Conservation (phyloP, 2,888 invertebrate species). For the Phytoseiulus persimilis region DNA sequence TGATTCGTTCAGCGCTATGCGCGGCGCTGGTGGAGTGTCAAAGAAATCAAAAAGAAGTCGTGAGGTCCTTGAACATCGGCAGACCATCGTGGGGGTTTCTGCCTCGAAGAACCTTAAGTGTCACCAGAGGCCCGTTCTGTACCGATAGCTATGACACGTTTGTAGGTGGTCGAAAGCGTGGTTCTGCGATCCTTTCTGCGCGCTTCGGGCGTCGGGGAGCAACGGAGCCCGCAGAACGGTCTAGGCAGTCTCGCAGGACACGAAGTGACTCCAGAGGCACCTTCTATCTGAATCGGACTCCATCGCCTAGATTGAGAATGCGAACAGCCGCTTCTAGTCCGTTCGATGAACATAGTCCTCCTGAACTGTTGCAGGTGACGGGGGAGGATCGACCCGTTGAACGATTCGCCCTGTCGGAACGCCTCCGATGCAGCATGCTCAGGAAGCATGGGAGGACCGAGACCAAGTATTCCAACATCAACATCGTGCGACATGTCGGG, state of each 20-base stretch:
- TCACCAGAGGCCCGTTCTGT: neutral
- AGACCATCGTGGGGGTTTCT: neutral
- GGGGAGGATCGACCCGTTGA: too few species aligned
- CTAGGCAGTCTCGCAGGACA: neutral
- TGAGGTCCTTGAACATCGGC: neutral
- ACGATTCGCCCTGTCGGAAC: too few species aligned
- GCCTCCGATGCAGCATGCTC: too few species aligned
- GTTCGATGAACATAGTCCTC: too few species aligned
- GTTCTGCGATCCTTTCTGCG: neutral
- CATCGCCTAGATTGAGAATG: too few species aligned
- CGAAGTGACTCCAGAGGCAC: neutral
- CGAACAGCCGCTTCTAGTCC: too few species aligned
- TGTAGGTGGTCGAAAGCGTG: neutral
- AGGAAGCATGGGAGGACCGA: too few species aligned
- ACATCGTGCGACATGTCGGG: too few species aligned
- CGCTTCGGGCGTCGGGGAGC: neutral
- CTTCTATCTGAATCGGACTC: too few species aligned
- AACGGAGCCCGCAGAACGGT: neutral
- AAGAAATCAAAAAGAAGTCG: conserved; percentile 1
- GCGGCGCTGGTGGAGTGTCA: neutral
- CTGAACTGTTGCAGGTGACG: too few species aligned
- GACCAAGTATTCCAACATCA: too few species aligned
- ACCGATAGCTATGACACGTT: neutral
- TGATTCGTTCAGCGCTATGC: neutral
- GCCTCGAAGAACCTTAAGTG: neutral